phyloP scores from a whole-genome alignment of 2,888 invertebrate genomes.

The Drosophila subsilvestris region DNA sequence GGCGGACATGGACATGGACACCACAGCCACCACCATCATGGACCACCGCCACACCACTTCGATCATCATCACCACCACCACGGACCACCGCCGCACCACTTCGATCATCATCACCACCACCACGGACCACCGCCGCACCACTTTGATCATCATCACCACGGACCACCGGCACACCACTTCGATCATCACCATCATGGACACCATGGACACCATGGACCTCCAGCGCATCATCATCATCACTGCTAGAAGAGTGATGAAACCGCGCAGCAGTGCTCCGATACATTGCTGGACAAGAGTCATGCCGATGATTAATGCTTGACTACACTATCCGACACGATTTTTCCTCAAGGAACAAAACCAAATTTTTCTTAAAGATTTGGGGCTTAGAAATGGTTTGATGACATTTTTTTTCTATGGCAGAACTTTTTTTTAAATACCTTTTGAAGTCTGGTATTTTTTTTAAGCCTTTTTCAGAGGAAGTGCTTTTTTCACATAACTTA shows the following conservation, averaged over 20 bases:
- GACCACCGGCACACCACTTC: slow-evolving; percentile 17
- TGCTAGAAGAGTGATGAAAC: slow-evolving; percentile 38
- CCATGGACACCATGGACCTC: slow-evolving; percentile 39
- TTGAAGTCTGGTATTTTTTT: no score
- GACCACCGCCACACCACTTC: slow-evolving; percentile 47
- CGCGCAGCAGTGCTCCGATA: neutral
- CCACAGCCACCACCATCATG: slow-evolving; percentile 47
- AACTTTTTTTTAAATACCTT: no score
- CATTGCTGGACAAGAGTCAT: neutral
- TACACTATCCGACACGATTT: no score
- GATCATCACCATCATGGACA: slow-evolving; percentile 22
- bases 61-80: slow-evolving; percentile 55
- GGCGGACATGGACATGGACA: slow-evolving; percentile 60
- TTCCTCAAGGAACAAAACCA: no score
- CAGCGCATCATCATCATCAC: slow-evolving; percentile 52
- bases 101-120: slow-evolving; percentile 46
- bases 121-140: slow-evolving; percentile 48
- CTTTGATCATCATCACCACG: slow-evolving; percentile 50
- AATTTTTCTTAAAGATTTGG: no score
- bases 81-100: slow-evolving; percentile 28
- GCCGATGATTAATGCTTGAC: neutral
- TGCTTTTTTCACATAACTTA: no score
- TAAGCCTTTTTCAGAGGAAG: no score
- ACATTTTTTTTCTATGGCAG: no score
- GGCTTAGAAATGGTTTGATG: no score